These are phyloP conservation scores for Nicator chloris DNA, from an alignment of 2,113 vertebrate species.

Conservation along the genomic window DNA sequence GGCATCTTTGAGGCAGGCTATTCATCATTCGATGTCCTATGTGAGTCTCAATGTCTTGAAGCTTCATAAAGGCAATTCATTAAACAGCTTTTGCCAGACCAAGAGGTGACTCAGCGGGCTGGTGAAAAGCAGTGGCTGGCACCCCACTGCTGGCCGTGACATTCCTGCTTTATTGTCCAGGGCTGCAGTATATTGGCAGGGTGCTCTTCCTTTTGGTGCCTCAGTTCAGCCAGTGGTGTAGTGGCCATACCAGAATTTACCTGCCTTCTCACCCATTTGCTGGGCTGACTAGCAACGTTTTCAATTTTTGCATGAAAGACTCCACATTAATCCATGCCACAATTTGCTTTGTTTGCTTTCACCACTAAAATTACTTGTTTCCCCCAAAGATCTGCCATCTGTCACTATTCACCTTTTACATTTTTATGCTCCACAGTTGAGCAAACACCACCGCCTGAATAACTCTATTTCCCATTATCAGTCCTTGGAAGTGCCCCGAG, in stretches of 20 bases:
- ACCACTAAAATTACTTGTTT: conserved; percentile 58
- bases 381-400: conserved; percentile 50
- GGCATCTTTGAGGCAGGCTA: conserved; percentile 55
- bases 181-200: not conserved
- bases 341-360: conserved; percentile 51
- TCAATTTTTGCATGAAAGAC: conserved; percentile 51
- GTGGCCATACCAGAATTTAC: not conserved
- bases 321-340: conserved; percentile 52
- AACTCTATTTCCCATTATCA: conserved; percentile 37
- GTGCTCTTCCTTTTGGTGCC: not conserved
- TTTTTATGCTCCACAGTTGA: conserved; percentile 57
- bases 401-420: conserved; percentile 56
- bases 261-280: not conserved
- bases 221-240: not conserved
- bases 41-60: conserved; percentile 41
- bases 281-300: conserved; percentile 14
- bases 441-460: conserved; percentile 43
- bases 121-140: not conserved
- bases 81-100: conserved; percentile 57
- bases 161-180: not conserved
- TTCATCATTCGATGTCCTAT: conserved; percentile 63
- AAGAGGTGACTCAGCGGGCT: not conserved
- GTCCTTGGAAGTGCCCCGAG: not conserved
- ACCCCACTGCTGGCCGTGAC: not conserved
- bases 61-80: conserved; percentile 67